phyloP scores from a whole-genome alignment of 2,797 vertebrate species.

The Schizothorax lantsangensis region DNA sequence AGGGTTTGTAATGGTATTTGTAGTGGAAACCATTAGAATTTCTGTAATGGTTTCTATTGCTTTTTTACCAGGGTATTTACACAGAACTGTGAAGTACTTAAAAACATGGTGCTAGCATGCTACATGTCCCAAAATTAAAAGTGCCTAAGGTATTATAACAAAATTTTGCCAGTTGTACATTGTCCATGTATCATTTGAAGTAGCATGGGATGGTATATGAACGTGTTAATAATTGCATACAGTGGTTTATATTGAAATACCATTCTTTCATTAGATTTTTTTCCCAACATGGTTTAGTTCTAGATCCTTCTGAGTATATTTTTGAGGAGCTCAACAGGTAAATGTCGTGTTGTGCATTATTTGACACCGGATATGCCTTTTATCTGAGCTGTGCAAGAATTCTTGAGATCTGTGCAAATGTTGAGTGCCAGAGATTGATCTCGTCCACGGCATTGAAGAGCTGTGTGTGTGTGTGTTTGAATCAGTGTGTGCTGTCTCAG shows the following conservation, averaged over 20 bases:
- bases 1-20: too few species aligned
- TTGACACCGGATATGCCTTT: constrained; percentile 23
- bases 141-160: background rate
- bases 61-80: background rate
- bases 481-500: constrained; percentile 5
- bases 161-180: background rate
- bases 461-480: constrained; percentile 32
- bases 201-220: background rate
- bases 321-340: constrained; percentile 22
- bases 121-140: background rate
- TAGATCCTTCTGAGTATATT: background rate
- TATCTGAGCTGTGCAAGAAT: constrained; percentile 3
- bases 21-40: too few species aligned
- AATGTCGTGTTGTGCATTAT: constrained; percentile 2
- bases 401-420: constrained; percentile 19
- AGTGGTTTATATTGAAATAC: background rate
- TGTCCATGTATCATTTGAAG: background rate
- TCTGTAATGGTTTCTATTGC: too few species aligned
- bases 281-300: background rate
- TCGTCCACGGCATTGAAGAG: background rate
- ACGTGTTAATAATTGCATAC: background rate
- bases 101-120: background rate
- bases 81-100: background rate
- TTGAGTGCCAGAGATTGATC: constrained; percentile 29
- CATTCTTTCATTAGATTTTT: background rate